Base-by-base conservation (phyloP, 2,888 invertebrate species). In the Heliothis peltigera region DNA sequence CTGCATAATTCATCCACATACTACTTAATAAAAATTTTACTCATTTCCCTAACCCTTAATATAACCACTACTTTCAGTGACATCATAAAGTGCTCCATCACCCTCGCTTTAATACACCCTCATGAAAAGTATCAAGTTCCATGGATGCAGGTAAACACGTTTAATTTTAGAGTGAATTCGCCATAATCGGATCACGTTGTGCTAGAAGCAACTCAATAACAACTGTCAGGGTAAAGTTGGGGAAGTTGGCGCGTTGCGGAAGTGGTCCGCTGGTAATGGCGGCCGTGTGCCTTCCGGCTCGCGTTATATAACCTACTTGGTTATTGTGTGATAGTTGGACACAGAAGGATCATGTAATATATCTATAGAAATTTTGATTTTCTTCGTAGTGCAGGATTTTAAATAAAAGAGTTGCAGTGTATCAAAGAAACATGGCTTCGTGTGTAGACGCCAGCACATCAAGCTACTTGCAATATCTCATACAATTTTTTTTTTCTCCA, bases 241-340 rank as follows among this genome's bases (percentile, higher is more conserved):
- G 72, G 67, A 80, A 82, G 81, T 83, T 79, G 64, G 52, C 51
- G 71, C 64, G 67, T 70, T 61, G 51, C 80, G 83, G 83, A 83
- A 81, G 80, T 58, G 78, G 83, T 75, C 66, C 57, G 62, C 42
- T 64, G 72, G 78, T 80, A 81, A 83, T 78, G 72, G 80, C 80
- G 74, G 74, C 70, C 51, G 63, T 70, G 60, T 67, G 66, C 75
- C 72, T 70, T 74, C 79, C 77, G 78, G 59, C 60, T 48, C 22
- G 21, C 32, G 68, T 65, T 73, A 79, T 49, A 39, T 67, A 74
- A 77, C 58, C 64, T 28, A 32, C 55, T 53, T 21, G 35, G 28
- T 61, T 6, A 0, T 5, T 19, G 19, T 4, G 2, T 1, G 1
- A 4, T 15, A 60, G 39, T 18, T 43, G 1, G 18, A n/a, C 10